Conservation (phyloP, 2,888 invertebrate species). For the Xylota sylvarum region DNA sequence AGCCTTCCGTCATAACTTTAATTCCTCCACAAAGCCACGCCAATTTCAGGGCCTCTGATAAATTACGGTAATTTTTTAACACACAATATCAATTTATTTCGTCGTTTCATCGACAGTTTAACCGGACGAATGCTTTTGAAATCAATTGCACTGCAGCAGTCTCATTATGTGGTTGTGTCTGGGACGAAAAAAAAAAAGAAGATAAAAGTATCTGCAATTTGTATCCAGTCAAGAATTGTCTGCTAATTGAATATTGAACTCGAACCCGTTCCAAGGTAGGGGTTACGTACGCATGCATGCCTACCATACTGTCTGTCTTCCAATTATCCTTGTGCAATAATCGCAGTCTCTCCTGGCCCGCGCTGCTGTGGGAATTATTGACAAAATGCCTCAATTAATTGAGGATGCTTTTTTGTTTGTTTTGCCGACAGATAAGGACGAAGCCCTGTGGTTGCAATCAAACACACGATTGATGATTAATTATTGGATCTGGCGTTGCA, state of each 20-base stretch:
- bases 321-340: slow-evolving; percentile 37
- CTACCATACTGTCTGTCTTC: slow-evolving; percentile 1
- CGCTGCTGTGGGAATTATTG: not conserved
- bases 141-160: not conserved
- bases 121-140: slow-evolving; percentile 34
- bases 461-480: slow-evolving; percentile 5
- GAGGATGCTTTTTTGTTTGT: not conserved
- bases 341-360: not conserved
- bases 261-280: slow-evolving; percentile 22
- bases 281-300: not conserved
- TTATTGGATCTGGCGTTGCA: not conserved
- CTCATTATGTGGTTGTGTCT: slow-evolving; percentile 28
- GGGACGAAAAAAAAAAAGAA: slow-evolving; percentile 2
- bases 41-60: slow-evolving; percentile 28
- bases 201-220: slow-evolving; percentile 16
- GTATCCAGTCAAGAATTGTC: slow-evolving; percentile 20
- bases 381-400: slow-evolving; percentile 1
- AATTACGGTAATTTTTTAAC: slow-evolving; percentile 52
- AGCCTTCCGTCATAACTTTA: not conserved
- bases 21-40: slow-evolving; percentile 12
- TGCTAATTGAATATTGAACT: slow-evolving; percentile 50
- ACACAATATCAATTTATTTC: slow-evolving; percentile 37
- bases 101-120: slow-evolving; percentile 37
- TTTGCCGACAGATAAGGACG: not conserved
- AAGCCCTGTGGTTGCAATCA: slow-evolving; percentile 1